Percentiles rank a stretch among this genome's conserved stretches.
Conservation (phyloP, 2,797 vertebrate species). For the Myiothlypis coronata region DNA sequence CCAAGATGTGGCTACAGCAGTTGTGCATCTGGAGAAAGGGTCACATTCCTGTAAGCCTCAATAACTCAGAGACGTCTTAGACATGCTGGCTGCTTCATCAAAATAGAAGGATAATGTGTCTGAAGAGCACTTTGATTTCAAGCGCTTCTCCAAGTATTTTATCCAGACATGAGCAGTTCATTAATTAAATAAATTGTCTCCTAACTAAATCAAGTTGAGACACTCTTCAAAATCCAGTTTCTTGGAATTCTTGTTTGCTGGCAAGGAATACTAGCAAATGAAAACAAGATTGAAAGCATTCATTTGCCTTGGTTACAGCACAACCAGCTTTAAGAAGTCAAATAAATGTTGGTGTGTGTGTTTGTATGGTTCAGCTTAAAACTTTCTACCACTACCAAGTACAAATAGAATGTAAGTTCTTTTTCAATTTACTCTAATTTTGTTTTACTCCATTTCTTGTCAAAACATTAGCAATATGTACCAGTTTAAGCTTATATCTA, state of each 20-base stretch:
- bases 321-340: neutral
- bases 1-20: neutral
- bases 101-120: neutral
- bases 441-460: neutral
- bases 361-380: neutral
- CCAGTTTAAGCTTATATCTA: neutral
- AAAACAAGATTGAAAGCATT: neutral
- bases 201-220: neutral
- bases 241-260: neutral
- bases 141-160: neutral
- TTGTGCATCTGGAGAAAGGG: neutral
- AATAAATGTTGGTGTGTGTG: neutral
- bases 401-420: neutral
- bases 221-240: neutral
- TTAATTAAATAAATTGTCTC: constrained; percentile 4
- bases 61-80: neutral
- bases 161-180: neutral
- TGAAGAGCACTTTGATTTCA: neutral
- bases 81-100: neutral
- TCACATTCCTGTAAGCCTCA: neutral
- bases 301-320: neutral
- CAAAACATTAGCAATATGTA: neutral
- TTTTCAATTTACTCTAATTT: neutral
- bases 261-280: neutral
- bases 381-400: neutral